A percentile compares a stretch with the other conserved stretches of the same genome.
phyloP scores from a whole-genome alignment of 1,140 invertebrate species.

The Bathynomus jamesi region DNA sequence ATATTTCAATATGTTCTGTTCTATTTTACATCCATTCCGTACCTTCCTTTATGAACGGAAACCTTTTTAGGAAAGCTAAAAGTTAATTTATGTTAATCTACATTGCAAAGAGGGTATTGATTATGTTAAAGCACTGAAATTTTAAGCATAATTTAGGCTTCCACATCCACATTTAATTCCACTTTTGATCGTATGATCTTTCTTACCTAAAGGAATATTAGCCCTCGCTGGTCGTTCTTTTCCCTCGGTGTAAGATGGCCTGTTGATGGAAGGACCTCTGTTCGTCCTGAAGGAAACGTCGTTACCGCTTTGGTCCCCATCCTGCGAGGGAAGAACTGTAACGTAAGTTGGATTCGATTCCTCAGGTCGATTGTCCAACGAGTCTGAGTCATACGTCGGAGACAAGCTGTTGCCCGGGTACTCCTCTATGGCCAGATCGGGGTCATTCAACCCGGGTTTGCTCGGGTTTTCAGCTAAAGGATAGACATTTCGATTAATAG shows the following conservation, averaged over 20 bases:
- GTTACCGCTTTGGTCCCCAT: neutral
- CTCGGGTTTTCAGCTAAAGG: slow-evolving; percentile 22
- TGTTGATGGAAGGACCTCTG: neutral
- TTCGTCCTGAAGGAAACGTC: neutral
- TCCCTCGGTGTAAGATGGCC: slow-evolving; percentile 57
- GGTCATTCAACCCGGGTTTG: slow-evolving; percentile 57
- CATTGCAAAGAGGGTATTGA: too few species aligned
- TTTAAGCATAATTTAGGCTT: too few species aligned
- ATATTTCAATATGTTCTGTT: too few species aligned
- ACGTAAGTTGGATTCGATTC: neutral
- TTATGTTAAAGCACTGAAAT: too few species aligned
- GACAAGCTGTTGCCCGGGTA: slow-evolving; percentile 30
- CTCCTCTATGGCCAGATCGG: slow-evolving; percentile 40
- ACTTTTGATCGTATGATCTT: too few species aligned
- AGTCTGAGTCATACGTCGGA: slow-evolving; percentile 42
- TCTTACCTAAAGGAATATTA: slow-evolving; percentile 7
- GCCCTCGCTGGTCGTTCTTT: slow-evolving; percentile 46
- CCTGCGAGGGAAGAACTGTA: neutral
- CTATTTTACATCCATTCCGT: too few species aligned
- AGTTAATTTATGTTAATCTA: too few species aligned
- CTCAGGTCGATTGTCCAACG: neutral
- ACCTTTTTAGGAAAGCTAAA: too few species aligned
- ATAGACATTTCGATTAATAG: too few species aligned
- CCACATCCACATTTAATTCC: too few species aligned
- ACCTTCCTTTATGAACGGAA: too few species aligned